Percentiles rank a stretch among this genome's conserved stretches.
These are phyloP conservation scores for Eurytoma californica DNA, from an alignment of 2,888 invertebrate species.

Conservation along the genomic window DNA sequence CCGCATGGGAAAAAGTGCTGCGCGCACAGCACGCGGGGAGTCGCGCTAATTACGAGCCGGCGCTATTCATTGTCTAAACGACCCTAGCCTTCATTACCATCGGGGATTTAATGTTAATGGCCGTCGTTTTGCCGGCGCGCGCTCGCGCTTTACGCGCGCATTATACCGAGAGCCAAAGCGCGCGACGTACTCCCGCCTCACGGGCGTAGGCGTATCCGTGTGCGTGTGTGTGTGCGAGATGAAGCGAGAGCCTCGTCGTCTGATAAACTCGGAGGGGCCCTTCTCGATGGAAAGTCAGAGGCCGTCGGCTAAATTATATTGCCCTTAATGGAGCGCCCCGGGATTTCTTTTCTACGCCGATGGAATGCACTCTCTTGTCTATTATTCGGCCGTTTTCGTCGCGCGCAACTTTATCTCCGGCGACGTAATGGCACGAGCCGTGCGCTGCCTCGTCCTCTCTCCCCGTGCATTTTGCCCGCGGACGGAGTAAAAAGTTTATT, in stretches of 20 bases:
- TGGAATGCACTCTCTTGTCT: slow-evolving; percentile 47
- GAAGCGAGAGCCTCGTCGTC: neutral
- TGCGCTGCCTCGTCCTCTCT: neutral
- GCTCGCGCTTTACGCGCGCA: slow-evolving; percentile 35
- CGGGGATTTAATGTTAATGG: slow-evolving; percentile 56
- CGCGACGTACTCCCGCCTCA: neutral
- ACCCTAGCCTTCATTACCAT: slow-evolving; percentile 56
- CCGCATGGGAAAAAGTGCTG: slow-evolving; percentile 32
- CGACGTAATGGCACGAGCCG: neutral
- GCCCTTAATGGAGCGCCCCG: slow-evolving; percentile 48
- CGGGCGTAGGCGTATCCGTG: neutral
- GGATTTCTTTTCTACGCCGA: slow-evolving; percentile 49
- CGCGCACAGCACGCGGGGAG: neutral
- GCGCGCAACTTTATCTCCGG: neutral
- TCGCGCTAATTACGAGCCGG: slow-evolving; percentile 55
- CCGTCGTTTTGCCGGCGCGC: slow-evolving; percentile 46
- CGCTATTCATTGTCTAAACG: slow-evolving; percentile 56
- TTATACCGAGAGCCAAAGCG: slow-evolving; percentile 10
- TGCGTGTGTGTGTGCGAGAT: neutral
- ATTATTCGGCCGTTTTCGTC: slow-evolving; percentile 46
- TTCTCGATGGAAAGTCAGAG: slow-evolving; percentile 43
- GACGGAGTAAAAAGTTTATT: slow-evolving; percentile 46
- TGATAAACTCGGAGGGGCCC: neutral
- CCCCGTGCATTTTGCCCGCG: neutral
- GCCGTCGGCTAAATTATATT: slow-evolving; percentile 51